Base-by-base conservation (phyloP, 2,797 vertebrate genomes). In the Scomberomorus guttatus region DNA sequence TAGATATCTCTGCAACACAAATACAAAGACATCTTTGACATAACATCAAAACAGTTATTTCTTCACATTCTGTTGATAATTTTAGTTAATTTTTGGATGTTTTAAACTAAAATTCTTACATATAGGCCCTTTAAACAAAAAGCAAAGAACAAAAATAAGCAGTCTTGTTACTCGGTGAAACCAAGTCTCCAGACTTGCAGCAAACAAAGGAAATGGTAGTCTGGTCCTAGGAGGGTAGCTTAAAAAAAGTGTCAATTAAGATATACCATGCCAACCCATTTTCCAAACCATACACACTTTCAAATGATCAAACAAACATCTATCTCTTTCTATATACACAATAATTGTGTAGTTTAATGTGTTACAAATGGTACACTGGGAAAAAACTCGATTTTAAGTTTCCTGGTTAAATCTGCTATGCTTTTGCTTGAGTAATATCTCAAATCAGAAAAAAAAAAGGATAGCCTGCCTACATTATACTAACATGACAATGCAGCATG, bases 401-500 rank as follows among this genome's bases (percentile, higher is more conserved):
- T 75, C 17, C 25, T 50, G 13, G 7, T 74, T 37, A 51, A 54
- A 56, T 48, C 42, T 44, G 17, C 22, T 44, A 2, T 8, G 10
- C 22, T 56, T 67, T 46, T 27, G 8, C 52, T 68, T 55, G 50
- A 74, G 76, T 29, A 17, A 7, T 5, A 61, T 75, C 10, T 71
- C 46, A n/a, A n/a, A n/a, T n/a, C n/a, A n/a, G n/a, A n/a, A n/a
- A n/a, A n/a, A n/a, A n/a, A n/a, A n/a, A n/a, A n/a, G n/a, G n/a
- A n/a, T n/a, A n/a, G n/a, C n/a, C n/a, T n/a, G n/a, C 61, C 20
- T 58, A 24, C 56, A 24, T 18, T 46, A 9, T 34, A 61, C 65
- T 75, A 63, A 52, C 39, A 63, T 39, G 48, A 75, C 48, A 84
- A 60, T 44, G 6, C 46, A 29, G 34, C 39, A 39, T 27, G n/a